Percentiles rank a stretch among this genome's conserved stretches.
Conservation (phyloP, 2,797 vertebrate genomes). For the Scomberomorus guttatus region DNA sequence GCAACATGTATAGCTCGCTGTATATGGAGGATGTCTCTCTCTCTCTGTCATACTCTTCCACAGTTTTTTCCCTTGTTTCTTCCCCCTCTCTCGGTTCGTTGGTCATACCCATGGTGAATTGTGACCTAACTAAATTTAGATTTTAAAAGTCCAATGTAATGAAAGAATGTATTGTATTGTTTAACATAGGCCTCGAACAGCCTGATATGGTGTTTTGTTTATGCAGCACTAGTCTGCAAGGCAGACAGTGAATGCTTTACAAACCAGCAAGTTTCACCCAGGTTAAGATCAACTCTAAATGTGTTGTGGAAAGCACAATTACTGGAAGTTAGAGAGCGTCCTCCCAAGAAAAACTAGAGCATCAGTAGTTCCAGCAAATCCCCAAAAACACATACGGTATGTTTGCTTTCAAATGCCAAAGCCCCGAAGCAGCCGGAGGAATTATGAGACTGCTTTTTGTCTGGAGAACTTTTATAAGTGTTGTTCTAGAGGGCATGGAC, state of each 20-base stretch:
- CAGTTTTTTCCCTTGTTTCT: conserved; percentile 33
- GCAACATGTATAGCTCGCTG: conserved; percentile 73
- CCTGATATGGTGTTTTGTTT: too few relatives aligned
- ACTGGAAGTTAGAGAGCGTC: not conserved
- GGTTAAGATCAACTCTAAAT: not conserved
- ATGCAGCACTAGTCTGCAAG: not conserved
- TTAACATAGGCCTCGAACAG: too few relatives aligned
- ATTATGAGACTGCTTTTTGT: too few relatives aligned
- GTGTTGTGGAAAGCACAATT: not conserved
- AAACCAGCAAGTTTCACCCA: not conserved
- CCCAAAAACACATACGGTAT: too few relatives aligned
- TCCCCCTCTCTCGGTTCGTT: conserved; percentile 33
- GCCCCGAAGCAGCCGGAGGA: too few relatives aligned
- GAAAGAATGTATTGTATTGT: not conserved
- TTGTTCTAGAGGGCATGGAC: too few relatives aligned
- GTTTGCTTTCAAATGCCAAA: too few relatives aligned
- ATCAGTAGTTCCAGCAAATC: too few relatives aligned
- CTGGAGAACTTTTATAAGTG: too few relatives aligned
- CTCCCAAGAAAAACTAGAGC: too few relatives aligned
- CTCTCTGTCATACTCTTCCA: conserved; percentile 30
- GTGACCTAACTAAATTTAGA: not conserved
- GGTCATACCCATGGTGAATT: conserved; percentile 8
- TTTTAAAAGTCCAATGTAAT: not conserved
- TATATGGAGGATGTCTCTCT: conserved; percentile 55
- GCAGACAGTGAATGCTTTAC: not conserved